These are phyloP conservation scores for Chaetoderma sp. DNA, from an alignment of 2,888 invertebrate genomes.

Conservation along the genomic window DNA sequence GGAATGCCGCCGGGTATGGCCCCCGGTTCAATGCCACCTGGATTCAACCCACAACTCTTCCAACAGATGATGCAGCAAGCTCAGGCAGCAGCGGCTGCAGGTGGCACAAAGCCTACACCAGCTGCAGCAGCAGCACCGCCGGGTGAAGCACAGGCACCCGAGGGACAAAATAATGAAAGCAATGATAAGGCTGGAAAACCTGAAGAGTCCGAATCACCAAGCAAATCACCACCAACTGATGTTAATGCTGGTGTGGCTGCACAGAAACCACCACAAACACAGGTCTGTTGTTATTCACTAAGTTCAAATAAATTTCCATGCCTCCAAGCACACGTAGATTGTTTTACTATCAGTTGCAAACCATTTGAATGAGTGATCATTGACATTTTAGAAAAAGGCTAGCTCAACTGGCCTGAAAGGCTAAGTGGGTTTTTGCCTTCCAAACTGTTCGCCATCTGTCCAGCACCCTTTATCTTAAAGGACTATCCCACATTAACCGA, in stretches of 20 bases:
- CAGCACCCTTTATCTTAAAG: too few species aligned
- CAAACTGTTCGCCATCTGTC: too few species aligned
- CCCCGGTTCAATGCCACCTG: slow-evolving; percentile 53
- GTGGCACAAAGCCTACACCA: slow-evolving; percentile 3
- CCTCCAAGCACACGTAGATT: too few species aligned
- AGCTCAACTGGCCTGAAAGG: too few species aligned
- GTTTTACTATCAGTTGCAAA: neutral
- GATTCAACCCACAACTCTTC: slow-evolving; percentile 39
- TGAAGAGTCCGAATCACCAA: too few species aligned
- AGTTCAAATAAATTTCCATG: too few species aligned
- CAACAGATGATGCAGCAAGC: slow-evolving; percentile 30
- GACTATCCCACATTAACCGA: too few species aligned
- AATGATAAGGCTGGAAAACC: neutral
- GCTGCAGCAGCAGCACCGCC: slow-evolving; percentile 17
- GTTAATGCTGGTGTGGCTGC: slow-evolving; percentile 43
- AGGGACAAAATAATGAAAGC: neutral
- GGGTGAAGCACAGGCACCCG: too few species aligned
- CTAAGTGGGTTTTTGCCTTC: too few species aligned
- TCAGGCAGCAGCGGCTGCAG: slow-evolving; percentile 16
- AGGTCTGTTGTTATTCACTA: too few species aligned
- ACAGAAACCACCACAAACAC: slow-evolving; percentile 50
- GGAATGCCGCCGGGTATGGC: slow-evolving; percentile 50
- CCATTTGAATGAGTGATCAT: neutral
- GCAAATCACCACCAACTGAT: neutral
- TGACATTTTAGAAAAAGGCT: too few species aligned